Evolutionary conservation across 2,888 invertebrate genomes (phyloP).

Genomic region (Clunio marinus): DNA sequence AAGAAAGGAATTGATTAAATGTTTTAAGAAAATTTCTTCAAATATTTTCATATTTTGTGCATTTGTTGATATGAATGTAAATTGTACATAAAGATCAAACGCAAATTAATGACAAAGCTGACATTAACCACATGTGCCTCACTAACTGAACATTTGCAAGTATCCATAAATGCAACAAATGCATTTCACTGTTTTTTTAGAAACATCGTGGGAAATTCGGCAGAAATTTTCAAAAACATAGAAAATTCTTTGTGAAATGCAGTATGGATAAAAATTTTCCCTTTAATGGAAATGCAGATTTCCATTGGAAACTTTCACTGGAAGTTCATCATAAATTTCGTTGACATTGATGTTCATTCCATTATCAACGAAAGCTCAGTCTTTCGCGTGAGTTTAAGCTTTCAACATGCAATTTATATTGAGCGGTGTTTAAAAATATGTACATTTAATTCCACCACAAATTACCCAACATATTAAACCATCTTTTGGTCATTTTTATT

Average conservation of each 20-base stretch:
- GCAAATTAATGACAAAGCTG: neutral
- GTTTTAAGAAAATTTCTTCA: too few relatives aligned
- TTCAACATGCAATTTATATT: neutral
- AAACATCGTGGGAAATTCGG: neutral
- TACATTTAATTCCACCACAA: neutral
- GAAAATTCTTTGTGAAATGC: neutral
- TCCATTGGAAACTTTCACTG: slow-evolving; percentile 9
- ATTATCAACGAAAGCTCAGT: neutral
- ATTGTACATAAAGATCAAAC: neutral
- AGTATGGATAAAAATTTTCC: neutral
- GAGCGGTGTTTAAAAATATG: neutral
- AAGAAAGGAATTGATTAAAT: too few relatives aligned
- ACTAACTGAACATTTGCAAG: too few relatives aligned
- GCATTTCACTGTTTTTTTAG: too few relatives aligned
- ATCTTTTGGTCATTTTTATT: too few relatives aligned
- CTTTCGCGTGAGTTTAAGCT: neutral
- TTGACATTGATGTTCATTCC: neutral
- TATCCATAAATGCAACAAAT: neutral
- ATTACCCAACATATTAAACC: too few relatives aligned
- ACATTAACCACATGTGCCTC: too few relatives aligned
- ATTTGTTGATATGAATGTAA: too few relatives aligned
- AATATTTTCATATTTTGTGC: too few relatives aligned
- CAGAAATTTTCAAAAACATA: neutral
- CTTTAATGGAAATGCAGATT: neutral
- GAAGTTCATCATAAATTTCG: neutral